phyloP scores from a whole-genome alignment of 2,113 vertebrate species.

The Sakesphorus luctuosus region DNA sequence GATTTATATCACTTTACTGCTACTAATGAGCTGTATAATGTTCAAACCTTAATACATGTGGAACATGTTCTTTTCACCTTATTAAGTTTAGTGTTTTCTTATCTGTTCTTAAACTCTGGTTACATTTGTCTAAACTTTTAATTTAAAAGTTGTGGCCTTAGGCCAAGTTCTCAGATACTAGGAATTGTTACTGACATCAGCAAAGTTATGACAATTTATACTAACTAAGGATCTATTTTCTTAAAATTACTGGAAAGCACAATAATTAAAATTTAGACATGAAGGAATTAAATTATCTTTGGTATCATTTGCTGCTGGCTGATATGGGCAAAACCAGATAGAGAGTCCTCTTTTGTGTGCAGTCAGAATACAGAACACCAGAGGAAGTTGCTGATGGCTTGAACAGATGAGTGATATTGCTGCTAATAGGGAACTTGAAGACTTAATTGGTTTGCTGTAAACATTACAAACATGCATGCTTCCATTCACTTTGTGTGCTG shows the following conservation, averaged over 20 bases:
- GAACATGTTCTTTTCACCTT: not conserved
- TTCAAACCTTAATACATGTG: not conserved
- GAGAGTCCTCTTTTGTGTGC: not conserved
- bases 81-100: not conserved
- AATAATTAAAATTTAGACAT: conserved; percentile 7
- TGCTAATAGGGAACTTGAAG: conserved; percentile 50
- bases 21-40: not conserved
- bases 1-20: not conserved
- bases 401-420: conserved; percentile 31
- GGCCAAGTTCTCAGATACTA: not conserved
- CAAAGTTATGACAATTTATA: not conserved
- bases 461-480: conserved; percentile 50
- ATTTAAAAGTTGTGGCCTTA: not conserved
- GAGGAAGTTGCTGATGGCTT: conserved; percentile 23
- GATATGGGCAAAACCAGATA: not conserved
- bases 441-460: conserved; percentile 67
- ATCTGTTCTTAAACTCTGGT: not conserved
- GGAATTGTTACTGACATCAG: not conserved
- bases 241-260: not conserved
- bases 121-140: not conserved
- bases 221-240: not conserved
- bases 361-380: not conserved
- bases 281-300: not conserved
- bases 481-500: conserved; percentile 41
- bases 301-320: conserved; percentile 3